Percentiles rank a stretch among this genome's conserved stretches.
Conservation (phyloP, 2,113 vertebrate species). For the Nannobrachium achirus region DNA sequence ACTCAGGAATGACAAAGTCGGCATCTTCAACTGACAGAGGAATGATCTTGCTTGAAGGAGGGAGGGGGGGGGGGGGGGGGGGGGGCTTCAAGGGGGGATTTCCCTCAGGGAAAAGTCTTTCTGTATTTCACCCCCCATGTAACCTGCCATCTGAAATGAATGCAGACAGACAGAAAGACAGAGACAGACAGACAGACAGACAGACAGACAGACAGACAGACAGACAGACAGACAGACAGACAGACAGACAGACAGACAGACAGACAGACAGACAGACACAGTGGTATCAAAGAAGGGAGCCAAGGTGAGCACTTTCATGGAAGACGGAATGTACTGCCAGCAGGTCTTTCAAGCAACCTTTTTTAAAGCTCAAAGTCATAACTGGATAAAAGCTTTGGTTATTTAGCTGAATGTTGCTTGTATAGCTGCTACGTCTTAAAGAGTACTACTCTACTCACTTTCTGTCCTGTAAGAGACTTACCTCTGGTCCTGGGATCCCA, state of each 20-base stretch:
- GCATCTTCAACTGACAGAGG: no score
- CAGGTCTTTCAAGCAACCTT: neutral
- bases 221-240: constrained; percentile 35
- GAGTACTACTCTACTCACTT: no score
- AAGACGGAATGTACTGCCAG: constrained; percentile 21
- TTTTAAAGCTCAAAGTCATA: neutral
- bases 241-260: constrained; percentile 19
- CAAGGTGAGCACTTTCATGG: constrained; percentile 14
- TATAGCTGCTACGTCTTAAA: no score
- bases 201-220: constrained; percentile 31
- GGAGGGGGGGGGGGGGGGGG: constrained; percentile 5
- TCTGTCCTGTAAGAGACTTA: no score
- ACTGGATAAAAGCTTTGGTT: no score
- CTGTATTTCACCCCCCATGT: constrained; percentile 25
- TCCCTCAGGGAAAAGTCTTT: constrained; percentile 31
- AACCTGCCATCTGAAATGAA: constrained; percentile 7
- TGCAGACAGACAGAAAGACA: constrained; percentile 29
- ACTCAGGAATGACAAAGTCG: neutral
- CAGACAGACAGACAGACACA: constrained; percentile 25
- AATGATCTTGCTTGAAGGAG: constrained; percentile 7
- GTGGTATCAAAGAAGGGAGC: neutral
- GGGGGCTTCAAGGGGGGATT: constrained; percentile 19
- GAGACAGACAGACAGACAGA: constrained; percentile 24
- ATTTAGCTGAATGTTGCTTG: no score
- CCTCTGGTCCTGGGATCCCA: no score